Conservation (phyloP, 2,113 vertebrate genomes). For the Callipepla squamata region DNA sequence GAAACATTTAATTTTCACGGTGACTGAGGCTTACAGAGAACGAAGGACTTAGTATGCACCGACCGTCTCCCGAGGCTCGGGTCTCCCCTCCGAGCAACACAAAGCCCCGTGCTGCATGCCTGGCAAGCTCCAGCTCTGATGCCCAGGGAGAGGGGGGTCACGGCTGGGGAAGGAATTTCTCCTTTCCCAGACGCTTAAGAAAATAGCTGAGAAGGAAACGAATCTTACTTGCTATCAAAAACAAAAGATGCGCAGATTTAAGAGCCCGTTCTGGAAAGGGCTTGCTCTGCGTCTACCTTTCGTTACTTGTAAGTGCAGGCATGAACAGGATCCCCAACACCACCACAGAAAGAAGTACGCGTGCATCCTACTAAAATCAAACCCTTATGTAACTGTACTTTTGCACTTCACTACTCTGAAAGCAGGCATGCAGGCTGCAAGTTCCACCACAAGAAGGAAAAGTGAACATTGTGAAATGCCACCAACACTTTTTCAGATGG, state of each 20-base stretch:
- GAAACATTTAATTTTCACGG: background rate
- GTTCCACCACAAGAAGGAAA: slow-evolving; percentile 32
- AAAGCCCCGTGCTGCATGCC: background rate
- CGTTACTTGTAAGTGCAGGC: background rate
- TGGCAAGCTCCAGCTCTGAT: background rate
- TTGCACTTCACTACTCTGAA: background rate
- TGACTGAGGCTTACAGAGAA: background rate
- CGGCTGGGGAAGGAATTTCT: background rate
- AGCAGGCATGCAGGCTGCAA: slow-evolving; percentile 8
- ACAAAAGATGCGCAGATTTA: background rate
- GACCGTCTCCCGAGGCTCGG: background rate
- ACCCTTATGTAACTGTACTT: background rate
- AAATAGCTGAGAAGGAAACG: background rate
- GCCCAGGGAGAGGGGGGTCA: background rate
- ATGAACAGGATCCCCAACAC: background rate
- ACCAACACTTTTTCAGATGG: background rate
- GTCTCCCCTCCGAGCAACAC: background rate
- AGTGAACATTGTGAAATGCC: slow-evolving; percentile 7
- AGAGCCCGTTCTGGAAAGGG: background rate
- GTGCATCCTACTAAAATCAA: background rate
- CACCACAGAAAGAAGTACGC: background rate
- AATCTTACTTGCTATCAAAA: background rate
- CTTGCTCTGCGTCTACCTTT: background rate
- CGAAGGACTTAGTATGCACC: background rate
- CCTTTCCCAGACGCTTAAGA: background rate